Base-by-base conservation (phyloP, 2,888 invertebrate genomes). In the Elegia similella region DNA sequence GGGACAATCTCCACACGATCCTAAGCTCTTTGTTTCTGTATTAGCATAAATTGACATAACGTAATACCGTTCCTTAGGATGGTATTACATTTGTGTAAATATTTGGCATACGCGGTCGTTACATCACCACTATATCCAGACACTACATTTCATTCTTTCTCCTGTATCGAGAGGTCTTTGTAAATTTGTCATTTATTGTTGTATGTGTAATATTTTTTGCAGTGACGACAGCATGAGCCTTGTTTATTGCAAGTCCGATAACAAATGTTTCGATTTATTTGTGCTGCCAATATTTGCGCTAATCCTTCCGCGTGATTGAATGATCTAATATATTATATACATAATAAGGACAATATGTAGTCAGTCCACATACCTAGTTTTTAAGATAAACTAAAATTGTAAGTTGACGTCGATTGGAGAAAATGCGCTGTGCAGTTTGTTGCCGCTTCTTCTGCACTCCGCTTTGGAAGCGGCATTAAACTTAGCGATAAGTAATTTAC, bases 1-100 rank as follows among this genome's bases (percentile, higher is more conserved):
- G n/a, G 12, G 10, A 12, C 38, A 12, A 12, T 8, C 38, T 38
- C 8, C 38, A 38, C 5, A 12, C 8, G 3, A 6, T 50, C 34
- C 34, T 50, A 38, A 17, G 50, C 50, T 50, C 17, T 17, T 34
- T n/a, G 50, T 17, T 34, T 32, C 68, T 70, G 65, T 72, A 73
- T 76, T 75, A 75, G 69, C 76, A 73, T 78, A 77, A 75, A 76
- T 75, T 75, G 77, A 76, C 70, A 75, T 76, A 73, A 68, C 68
- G 70, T 77, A 76, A 76, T 75, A 73, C 68, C 70, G 60, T 67
- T 66, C 69, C 70, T 71, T 62, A 71, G 70, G 66, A 66, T 69
- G 66, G 70, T 73, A 75, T 75, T 73, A 74, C 67, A 75, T 75
- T 73, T 72, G 67, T 69, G 69, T 75, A 77, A 75, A 76, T 75